Base-by-base conservation (phyloP, 2,888 invertebrate species). In the Lutraria lutraria region DNA sequence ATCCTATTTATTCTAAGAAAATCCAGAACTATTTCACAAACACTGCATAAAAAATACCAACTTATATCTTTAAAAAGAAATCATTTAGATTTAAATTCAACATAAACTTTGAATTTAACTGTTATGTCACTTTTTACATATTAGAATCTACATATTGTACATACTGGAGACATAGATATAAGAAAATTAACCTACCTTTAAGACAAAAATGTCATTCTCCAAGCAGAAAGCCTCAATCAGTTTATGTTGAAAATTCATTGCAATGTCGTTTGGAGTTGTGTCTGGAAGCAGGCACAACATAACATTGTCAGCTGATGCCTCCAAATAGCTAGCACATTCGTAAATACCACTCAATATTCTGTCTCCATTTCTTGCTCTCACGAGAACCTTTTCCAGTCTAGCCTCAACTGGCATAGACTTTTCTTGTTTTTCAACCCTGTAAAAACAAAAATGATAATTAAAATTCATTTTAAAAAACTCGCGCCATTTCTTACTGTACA, bases 221-320 rank as follows among this genome's bases (percentile, higher is more conserved):
- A 94, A 94, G 90, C 96, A 96, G 92, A 95, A 96, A 2, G 96
- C 96, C 79, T 95, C 95, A 29, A 96, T 95, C n/a, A 96, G 94
- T 54, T 95, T 96, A 79, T 95, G 95, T 79, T 96, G 95, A 31
- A 96, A 96, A 83, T 95, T 95, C 86, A 95, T 92, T 0, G 95
- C 93, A 10, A 96, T 94, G 86, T 96, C 96, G 34, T 94, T 92
- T 10, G 89, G 89, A 16, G 92, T 81, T 16, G 89, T 91, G 15
- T 94, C 94, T 0, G 96, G 95, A 63, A 96, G 90, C 52, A 96
- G 87, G 85, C 96, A 96, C 85, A 96, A 86, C 94, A 95, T 95
- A 29, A 96, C 95, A 15, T 92, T 92, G 68, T 95, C 95, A 15
- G 96, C 95, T 43, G 93, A 93, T 72, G 94, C 94, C 89, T 94